Evolutionary conservation across 2,888 invertebrate species (phyloP).

Genomic region (Parapristionchus giblindavisi): DNA sequence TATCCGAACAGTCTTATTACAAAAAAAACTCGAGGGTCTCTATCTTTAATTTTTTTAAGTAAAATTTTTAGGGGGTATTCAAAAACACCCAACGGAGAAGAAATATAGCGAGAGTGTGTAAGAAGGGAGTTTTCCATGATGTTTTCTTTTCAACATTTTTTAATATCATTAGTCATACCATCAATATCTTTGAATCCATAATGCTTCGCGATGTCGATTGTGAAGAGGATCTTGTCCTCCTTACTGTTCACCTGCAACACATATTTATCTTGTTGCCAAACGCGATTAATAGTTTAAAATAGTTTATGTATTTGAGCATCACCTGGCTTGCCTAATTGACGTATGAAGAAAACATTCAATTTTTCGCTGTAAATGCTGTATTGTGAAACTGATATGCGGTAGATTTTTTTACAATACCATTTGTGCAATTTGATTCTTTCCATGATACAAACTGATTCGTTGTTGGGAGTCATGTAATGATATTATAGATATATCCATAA

Average conservation of each 20-base stretch:
- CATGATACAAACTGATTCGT: neutral
- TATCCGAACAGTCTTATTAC: too few species aligned
- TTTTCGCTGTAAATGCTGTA: neutral
- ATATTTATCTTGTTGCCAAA: neutral
- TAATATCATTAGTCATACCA: slow-evolving; percentile 52
- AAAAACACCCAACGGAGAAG: too few species aligned
- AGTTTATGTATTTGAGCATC: too few species aligned
- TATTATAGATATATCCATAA: too few species aligned
- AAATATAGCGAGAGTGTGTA: too few species aligned
- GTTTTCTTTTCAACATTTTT: too few species aligned
- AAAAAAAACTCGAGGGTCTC: too few species aligned
- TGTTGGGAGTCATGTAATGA: neutral
- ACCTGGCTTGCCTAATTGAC: too few species aligned
- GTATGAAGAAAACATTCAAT: too few species aligned
- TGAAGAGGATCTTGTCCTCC: slow-evolving; percentile 69
- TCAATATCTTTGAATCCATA: slow-evolving; percentile 70
- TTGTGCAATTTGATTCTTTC: neutral
- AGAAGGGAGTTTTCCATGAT: too few species aligned
- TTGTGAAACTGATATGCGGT: neutral
- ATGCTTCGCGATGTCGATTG: slow-evolving; percentile 70
- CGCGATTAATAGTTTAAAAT: neutral
- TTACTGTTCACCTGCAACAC: slow-evolving; percentile 62
- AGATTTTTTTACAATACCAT: neutral
- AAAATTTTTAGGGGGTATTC: too few species aligned
- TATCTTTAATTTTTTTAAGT: too few species aligned